These are phyloP conservation scores for Melieria picta DNA, from an alignment of 2,888 invertebrate species.

Conservation along the genomic window DNA sequence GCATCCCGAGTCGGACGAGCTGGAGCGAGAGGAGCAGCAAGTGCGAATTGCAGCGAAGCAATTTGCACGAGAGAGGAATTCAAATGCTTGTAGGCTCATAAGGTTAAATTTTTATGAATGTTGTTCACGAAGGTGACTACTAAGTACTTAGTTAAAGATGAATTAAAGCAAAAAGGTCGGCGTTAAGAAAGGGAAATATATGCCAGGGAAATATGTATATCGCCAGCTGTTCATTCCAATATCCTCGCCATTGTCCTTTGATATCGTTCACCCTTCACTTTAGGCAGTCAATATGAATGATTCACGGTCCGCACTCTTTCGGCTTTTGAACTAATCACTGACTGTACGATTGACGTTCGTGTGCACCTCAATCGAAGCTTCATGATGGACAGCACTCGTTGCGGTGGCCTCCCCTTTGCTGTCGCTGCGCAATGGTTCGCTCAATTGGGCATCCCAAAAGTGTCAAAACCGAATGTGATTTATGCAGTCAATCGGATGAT, in stretches of 20 bases:
- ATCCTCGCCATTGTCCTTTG: neutral
- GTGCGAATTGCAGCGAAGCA: too few relatives aligned
- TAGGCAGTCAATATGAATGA: neutral
- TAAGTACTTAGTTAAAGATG: too few relatives aligned
- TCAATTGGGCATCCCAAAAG: slow-evolving; percentile 54
- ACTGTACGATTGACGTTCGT: too few relatives aligned
- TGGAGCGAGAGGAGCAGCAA: too few relatives aligned
- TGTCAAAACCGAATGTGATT: slow-evolving; percentile 62
- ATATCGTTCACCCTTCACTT: neutral
- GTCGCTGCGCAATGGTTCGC: neutral
- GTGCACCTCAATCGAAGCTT: neutral
- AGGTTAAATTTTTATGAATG: too few relatives aligned
- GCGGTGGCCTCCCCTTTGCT: neutral
- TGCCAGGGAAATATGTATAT: too few relatives aligned
- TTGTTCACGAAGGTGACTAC: too few relatives aligned
- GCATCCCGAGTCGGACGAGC: too few relatives aligned
- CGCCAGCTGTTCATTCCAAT: neutral
- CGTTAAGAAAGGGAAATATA: too few relatives aligned
- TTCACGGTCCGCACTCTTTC: neutral
- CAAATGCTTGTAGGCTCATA: too few relatives aligned
- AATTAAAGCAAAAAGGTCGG: too few relatives aligned
- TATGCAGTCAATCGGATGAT: slow-evolving; percentile 63
- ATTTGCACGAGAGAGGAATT: too few relatives aligned
- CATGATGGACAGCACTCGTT: neutral
- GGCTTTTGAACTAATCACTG: neutral